phyloP scores from a whole-genome alignment of 2,888 invertebrate genomes.

The Girardia tigrina region DNA sequence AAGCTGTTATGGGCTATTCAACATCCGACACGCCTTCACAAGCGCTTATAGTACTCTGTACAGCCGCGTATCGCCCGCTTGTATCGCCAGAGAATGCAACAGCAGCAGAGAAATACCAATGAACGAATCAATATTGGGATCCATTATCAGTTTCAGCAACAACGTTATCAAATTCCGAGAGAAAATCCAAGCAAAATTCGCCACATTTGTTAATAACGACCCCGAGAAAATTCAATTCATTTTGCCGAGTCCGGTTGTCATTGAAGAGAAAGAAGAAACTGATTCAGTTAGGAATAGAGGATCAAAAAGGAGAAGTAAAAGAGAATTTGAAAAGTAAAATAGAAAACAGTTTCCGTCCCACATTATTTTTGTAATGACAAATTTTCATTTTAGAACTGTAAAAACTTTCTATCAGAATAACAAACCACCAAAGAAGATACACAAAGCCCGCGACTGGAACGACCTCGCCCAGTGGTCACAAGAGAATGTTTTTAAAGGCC shows the following conservation, averaged over 20 bases:
- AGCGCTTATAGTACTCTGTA: not conserved
- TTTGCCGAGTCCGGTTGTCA: too few species aligned
- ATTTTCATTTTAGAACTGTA: too few species aligned
- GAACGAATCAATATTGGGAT: not conserved
- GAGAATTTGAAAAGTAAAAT: too few species aligned
- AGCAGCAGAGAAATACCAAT: not conserved
- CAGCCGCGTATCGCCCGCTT: not conserved
- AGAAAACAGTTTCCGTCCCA: too few species aligned
- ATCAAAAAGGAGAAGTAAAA: too few species aligned
- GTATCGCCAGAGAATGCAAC: not conserved
- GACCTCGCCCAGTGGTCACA: not conserved
- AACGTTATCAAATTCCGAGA: not conserved
- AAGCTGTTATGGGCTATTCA: not conserved
- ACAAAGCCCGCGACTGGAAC: not conserved
- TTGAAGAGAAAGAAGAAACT: too few species aligned
- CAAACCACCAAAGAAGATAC: not conserved
- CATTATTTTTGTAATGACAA: too few species aligned
- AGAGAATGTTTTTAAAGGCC: not conserved
- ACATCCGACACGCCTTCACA: not conserved
- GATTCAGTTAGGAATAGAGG: too few species aligned
- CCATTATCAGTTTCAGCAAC: not conserved
- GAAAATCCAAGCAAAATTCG: not conserved
- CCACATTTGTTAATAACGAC: too few species aligned
- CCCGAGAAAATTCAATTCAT: too few species aligned
- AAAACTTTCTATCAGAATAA: too few species aligned